These are phyloP conservation scores for Callorhinus ursinus DNA, from an alignment of 2,113 vertebrate species.

Conservation along the genomic window DNA sequence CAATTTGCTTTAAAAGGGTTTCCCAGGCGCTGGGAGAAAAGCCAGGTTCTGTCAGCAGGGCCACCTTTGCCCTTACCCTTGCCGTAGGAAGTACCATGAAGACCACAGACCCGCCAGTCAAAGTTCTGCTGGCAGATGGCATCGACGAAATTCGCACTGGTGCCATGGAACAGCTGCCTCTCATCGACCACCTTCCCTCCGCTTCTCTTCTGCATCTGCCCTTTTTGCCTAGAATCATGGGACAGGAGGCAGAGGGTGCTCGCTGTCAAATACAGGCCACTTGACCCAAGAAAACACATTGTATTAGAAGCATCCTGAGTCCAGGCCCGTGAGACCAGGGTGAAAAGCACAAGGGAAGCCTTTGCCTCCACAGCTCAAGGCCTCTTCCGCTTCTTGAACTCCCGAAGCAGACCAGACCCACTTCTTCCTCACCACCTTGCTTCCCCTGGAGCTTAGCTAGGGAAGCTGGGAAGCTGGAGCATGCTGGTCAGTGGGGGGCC, in stretches of 20 bases:
- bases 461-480: not conserved
- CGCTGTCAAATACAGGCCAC: not conserved
- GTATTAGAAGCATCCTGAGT: not conserved
- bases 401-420: not conserved
- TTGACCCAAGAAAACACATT: not conserved
- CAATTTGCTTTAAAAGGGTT: not conserved
- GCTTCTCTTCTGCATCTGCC: slow-evolving; percentile 87
- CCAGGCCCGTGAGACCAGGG: not conserved
- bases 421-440: not conserved
- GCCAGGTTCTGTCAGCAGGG: not conserved
- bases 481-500: no score
- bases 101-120: slow-evolving; percentile 89
- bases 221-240: slow-evolving; percentile 86
- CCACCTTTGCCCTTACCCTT: slow-evolving; percentile 83
- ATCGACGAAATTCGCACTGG: slow-evolving; percentile 65
- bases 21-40: not conserved
- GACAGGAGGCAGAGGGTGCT: not conserved
- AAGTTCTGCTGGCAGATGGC: slow-evolving; percentile 89
- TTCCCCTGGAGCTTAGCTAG: not conserved
- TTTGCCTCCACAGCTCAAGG: not conserved
- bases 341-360: not conserved
- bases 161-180: slow-evolving; percentile 88
- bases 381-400: accelerated
- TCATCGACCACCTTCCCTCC: slow-evolving; percentile 81
- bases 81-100: slow-evolving; percentile 86